A percentile compares a stretch with the other conserved stretches of the same genome.
Conservation (phyloP, 2,888 invertebrate species). For the Amblyjoppa fuscipennis region DNA sequence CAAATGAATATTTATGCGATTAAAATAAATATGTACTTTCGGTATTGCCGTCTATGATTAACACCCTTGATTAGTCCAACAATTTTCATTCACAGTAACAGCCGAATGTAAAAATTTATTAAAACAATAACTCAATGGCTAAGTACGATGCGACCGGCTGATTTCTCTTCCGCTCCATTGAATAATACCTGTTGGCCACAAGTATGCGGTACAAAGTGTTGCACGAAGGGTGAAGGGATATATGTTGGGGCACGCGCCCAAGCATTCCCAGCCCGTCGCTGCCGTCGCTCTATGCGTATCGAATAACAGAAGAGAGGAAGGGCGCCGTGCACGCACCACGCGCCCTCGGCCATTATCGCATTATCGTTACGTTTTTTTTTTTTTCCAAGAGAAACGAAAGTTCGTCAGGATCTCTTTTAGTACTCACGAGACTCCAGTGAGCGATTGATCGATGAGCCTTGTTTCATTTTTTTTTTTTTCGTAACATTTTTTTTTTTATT, state of each 20-base stretch:
- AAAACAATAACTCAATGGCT: background rate
- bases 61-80: no score
- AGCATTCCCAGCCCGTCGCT: slow-evolving; percentile 60
- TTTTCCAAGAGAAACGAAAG: slow-evolving; percentile 50
- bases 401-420: slow-evolving; percentile 64
- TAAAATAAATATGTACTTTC: no score
- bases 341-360: slow-evolving; percentile 73
- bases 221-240: slow-evolving; percentile 35
- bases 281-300: slow-evolving; percentile 49
- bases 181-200: slow-evolving; percentile 66
- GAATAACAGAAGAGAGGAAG: slow-evolving; percentile 58
- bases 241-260: slow-evolving; percentile 63
- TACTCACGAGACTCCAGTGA: slow-evolving; percentile 46
- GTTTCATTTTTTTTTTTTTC: slow-evolving; percentile 63
- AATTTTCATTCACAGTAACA: background rate
- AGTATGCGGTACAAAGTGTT: slow-evolving; percentile 58
- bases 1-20: no score
- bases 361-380: slow-evolving; percentile 69
- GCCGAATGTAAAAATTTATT: background rate
- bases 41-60: no score
- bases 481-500: background rate
- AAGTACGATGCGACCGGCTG: slow-evolving; percentile 17
- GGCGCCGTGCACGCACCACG: slow-evolving; percentile 63
- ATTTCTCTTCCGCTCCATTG: slow-evolving; percentile 42
- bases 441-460: slow-evolving; percentile 76